These are phyloP conservation scores for Drosophila diplacantha DNA, from an alignment of 2,888 invertebrate species.

Conservation along the genomic window DNA sequence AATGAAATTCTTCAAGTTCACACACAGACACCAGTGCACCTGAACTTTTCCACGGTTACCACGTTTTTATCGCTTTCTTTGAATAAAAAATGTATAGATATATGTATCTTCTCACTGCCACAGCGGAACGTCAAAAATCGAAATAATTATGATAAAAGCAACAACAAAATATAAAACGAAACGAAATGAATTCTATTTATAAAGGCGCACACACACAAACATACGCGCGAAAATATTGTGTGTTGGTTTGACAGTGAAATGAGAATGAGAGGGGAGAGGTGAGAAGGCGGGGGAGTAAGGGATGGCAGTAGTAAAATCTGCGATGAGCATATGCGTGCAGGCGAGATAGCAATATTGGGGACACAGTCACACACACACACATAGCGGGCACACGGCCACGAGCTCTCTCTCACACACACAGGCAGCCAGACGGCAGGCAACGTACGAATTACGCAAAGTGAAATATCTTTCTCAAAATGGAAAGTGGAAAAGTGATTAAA, in stretches of 20 bases:
- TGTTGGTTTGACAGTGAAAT: slow-evolving; percentile 42
- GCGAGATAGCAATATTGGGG: slow-evolving; percentile 62
- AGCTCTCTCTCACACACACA: slow-evolving; percentile 46
- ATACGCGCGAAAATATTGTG: slow-evolving; percentile 29
- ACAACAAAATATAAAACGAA: slow-evolving; percentile 54
- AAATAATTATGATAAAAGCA: slow-evolving; percentile 69
- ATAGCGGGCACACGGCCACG: slow-evolving; percentile 28
- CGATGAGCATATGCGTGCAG: slow-evolving; percentile 46
- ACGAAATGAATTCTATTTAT: slow-evolving; percentile 73
- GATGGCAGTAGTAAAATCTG: slow-evolving; percentile 59
- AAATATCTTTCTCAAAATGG: slow-evolving; percentile 72
- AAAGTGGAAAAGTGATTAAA: slow-evolving; percentile 65
- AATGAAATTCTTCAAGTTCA: slow-evolving; percentile 48
- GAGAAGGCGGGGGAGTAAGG: slow-evolving; percentile 19
- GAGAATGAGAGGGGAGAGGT: slow-evolving; percentile 23
- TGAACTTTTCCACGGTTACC: slow-evolving; percentile 31
- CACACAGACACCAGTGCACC: slow-evolving; percentile 32
- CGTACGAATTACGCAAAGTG: slow-evolving; percentile 76
- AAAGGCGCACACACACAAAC: slow-evolving; percentile 56
- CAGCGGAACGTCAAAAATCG: slow-evolving; percentile 63
- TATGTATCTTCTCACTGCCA: slow-evolving; percentile 24
- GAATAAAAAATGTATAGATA: slow-evolving; percentile 13
- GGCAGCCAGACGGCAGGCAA: slow-evolving; percentile 46
- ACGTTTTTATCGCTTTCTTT: slow-evolving; percentile 31
- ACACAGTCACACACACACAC: slow-evolving; percentile 44